Evolutionary conservation across 1,140 invertebrate species (phyloP), one percentile per base, ranked within the genome.

Genomic region (Thaumetopoea pityocampa): DNA sequence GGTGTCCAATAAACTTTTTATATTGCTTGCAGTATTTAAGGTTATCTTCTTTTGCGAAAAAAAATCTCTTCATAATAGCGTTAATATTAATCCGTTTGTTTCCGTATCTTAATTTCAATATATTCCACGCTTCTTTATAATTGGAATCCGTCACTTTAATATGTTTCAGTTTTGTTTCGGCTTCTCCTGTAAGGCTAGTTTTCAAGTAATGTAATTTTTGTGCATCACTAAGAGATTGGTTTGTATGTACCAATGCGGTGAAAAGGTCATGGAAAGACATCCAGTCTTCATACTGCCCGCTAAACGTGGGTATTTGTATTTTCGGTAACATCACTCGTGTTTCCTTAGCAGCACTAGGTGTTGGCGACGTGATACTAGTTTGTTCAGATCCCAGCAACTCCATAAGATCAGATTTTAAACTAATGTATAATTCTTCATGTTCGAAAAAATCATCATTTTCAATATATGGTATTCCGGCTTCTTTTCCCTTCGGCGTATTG

Each of bases 131-230:
- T 22, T 50, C 23, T 23, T 44, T 26, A 29, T 60, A 60, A 48
- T 60, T 55, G 16, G 17, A 16, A 32, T 51, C 44, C 10, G 49
- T 33, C 18, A 60, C 26, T 44, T 51, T 44, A 34, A 60, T 41
- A 22, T 54, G 40, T 12, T 28, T 51, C 20, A 54, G 24, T 10
- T 46, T 16, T 4, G 30, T 32, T 26, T 34, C 48, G 7, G 49
- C 48, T 50, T 60, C 57, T n/a, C 51, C 51, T 9, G 3, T 42
- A 6, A 60, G 16, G 32, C 49, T 61, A 6, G 45, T 50, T 28
- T 55, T 60, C 24, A 60, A 46, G 36, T 52, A 59, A 41, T 52
- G 54, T 11, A 49, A 35, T 32, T 56, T 56, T 29, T 52, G 46
- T 4, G 50, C 44, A 17, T 47, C 42, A 24, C 19, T 34, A 9